Evolutionary conservation across 2,797 vertebrate genomes (phyloP), one percentile per base, ranked within the genome.

Genomic region (Otolemur crassicaudatus): DNA sequence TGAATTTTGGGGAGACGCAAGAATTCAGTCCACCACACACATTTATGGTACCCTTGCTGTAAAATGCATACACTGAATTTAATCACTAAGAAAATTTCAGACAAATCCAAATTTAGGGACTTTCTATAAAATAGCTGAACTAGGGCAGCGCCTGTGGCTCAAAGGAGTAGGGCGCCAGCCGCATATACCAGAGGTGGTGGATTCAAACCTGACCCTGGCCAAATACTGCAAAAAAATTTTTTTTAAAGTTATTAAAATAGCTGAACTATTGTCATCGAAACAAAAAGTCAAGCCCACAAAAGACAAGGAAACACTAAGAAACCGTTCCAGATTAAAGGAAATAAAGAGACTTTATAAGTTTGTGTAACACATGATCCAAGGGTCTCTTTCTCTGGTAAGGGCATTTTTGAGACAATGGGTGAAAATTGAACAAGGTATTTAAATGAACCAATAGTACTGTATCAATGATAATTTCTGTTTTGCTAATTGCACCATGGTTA

Each of bases 111-210:
- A 92, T 2, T 70, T 56, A 89, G 53, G 17, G 19, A 82, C 3
- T 63, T 80, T 80, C 19, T 75, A 86, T 63, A 92, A 85, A 94
- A 92, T n/a, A 87, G n/a, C 9, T 85, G 73, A 92, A 29, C 61
- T 29, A 2, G 40, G 40, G 40, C 40, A 40, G 40, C 40, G 40
- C 40, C 5, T 40, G 40, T 40, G 40, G 40, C 40, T 40, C 40
- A 40, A 40, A 40, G 40, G 40, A 40, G 40, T 40, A 40, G 40
- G 40, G 40, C 40, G 5, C 40, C 40, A 40, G 40, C 40, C 40
- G 40, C 40, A 40, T 40, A 40, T 5, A 40, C 40, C 40, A 40
- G 40, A 40, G 5, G 40, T 40, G 40, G 40, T 40, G 40, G 40
- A 5, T 40, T 40, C 40, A 40, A 40, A 40, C 40, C 40, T 40